A percentile compares a stretch with the other conserved stretches of the same genome.
phyloP scores from a whole-genome alignment of 1,140 invertebrate genomes.

The Diorhabda carinulata region DNA sequence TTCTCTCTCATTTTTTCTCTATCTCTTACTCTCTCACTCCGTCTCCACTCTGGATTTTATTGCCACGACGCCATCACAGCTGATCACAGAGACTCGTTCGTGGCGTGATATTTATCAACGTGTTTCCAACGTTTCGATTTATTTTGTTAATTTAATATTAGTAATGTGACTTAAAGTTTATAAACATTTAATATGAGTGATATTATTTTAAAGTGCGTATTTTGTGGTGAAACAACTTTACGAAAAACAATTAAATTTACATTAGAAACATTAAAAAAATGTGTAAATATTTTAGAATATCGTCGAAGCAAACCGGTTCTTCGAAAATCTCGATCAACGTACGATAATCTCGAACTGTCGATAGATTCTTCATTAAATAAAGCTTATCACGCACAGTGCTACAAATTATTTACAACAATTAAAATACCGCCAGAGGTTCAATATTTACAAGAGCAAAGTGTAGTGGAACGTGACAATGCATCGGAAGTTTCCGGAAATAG shows the following conservation, averaged over 20 bases:
- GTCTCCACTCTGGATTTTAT: too few relatives aligned
- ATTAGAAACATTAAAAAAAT: constrained; percentile 22
- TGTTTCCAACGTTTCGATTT: too few relatives aligned
- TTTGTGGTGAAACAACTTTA: constrained; percentile 17
- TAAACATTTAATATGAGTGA: constrained; percentile 11
- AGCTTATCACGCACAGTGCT: constrained; percentile 17
- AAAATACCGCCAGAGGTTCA: constrained; percentile 19
- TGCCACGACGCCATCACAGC: too few relatives aligned
- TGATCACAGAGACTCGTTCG: too few relatives aligned
- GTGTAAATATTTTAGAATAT: constrained; percentile 20
- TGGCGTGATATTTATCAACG: too few relatives aligned
- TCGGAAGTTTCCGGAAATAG: constrained; percentile 17
- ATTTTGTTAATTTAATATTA: too few relatives aligned
- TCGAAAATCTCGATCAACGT: constrained; percentile 15
- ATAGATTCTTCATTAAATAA: constrained; percentile 18
- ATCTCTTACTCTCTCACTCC: too few relatives aligned
- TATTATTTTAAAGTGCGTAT: constrained; percentile 16
- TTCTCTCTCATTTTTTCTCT: too few relatives aligned
- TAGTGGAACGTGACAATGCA: constrained; percentile 19
- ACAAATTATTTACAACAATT: constrained; percentile 21
- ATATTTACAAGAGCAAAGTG: constrained; percentile 19
- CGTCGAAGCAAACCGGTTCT: constrained; percentile 12
- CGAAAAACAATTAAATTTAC: too few relatives aligned
- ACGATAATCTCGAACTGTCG: constrained; percentile 12
- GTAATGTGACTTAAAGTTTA: too few relatives aligned